Conservation (phyloP, 1,140 invertebrate species). For the Caenorhabditis latens region DNA sequence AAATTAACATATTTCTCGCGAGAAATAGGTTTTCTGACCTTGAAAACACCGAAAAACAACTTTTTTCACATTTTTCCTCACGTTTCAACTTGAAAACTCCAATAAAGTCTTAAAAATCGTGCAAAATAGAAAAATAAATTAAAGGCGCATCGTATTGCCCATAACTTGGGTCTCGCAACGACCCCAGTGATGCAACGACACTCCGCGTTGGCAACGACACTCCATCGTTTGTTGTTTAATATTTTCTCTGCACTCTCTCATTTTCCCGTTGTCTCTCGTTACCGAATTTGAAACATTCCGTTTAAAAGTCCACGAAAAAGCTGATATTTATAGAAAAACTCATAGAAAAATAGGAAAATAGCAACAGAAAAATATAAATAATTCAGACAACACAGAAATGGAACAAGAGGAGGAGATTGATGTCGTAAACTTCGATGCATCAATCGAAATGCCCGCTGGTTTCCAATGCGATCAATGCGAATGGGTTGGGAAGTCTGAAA, state of each 20-base stretch:
- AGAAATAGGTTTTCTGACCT: too few species aligned
- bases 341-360: not conserved
- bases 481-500: slow-evolving; percentile 10
- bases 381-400: not conserved
- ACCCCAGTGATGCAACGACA: slow-evolving; percentile 3
- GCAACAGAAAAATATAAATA: not conserved
- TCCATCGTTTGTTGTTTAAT: not conserved
- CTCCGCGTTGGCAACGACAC: not conserved
- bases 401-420: slow-evolving; percentile 1
- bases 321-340: not conserved
- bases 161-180: not conserved
- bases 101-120: not conserved
- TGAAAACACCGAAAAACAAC: too few species aligned
- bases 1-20: too few species aligned
- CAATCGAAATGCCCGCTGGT: not conserved
- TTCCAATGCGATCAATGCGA: not conserved
- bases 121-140: not conserved
- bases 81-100: not conserved
- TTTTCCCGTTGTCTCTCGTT: not conserved
- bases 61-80: not conserved
- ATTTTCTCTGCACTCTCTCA: slow-evolving; percentile 23
- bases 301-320: not conserved
- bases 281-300: not conserved
- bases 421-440: not conserved
- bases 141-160: not conserved